A percentile compares a stretch with the other conserved stretches of the same genome.
These are phyloP conservation scores for Potorous gilbertii DNA, from an alignment of 2,797 vertebrate species.

Conservation along the genomic window DNA sequence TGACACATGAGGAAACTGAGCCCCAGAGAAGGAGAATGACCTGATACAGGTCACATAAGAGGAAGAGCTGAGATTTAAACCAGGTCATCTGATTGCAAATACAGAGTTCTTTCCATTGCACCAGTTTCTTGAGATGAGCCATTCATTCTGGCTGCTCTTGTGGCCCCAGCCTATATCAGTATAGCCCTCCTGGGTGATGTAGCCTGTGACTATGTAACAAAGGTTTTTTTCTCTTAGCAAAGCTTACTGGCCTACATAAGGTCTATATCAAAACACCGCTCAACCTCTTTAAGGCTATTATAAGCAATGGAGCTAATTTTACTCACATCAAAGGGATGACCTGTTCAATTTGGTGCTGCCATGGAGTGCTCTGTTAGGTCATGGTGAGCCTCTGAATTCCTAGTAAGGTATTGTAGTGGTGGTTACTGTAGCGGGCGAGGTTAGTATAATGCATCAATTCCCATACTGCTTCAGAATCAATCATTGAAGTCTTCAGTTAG, in stretches of 20 bases:
- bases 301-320: neutral
- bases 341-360: neutral
- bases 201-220: neutral
- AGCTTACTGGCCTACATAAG: neutral
- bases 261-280: neutral
- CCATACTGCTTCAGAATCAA: neutral
- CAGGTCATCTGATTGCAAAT: neutral
- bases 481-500: neutral
- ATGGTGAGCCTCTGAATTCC: neutral
- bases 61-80: neutral
- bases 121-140: neutral
- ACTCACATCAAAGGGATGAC: neutral
- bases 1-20: neutral
- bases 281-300: neutral
- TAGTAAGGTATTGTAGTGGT: neutral
- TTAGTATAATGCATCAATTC: neutral
- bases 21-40: neutral
- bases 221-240: neutral
- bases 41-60: neutral
- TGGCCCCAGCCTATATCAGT: neutral
- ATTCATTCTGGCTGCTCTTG: neutral
- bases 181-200: neutral
- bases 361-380: neutral
- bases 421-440: neutral
- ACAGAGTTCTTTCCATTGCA: constrained; percentile 24